Evolutionary conservation across 2,888 invertebrate genomes (phyloP), one percentile per base, ranked within the genome.

Genomic region (Agrotis ipsilon): DNA sequence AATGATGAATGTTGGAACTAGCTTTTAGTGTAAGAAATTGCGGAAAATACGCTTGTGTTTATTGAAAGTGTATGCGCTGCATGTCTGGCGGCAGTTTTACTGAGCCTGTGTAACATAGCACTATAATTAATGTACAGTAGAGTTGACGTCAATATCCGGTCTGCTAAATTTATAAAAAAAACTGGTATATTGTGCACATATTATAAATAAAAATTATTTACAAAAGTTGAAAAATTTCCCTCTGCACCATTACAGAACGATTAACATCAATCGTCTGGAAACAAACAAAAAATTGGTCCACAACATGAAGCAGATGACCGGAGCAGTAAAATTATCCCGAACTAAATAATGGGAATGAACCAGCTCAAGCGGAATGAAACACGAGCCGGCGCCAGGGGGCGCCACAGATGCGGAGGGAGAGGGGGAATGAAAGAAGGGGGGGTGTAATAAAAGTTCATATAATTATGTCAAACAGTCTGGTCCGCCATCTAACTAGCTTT

Each of bases 341-440:
- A 74, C 72, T 75, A 66, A 80, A 75, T 82, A 78, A 82, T 69
- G 72, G 58, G n/a, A 72, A 70, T 73, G 64, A 65, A 78, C 58
- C 75, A 66, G 66, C 69, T 82, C 70, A 48, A 76, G 76, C 72
- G 72, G 74, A 83, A 81, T 70, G 65, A 72, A 82, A 72, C 68
- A 70, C 75, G 71, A 72, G 32, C 48, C 54, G 75, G 78, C 71
- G 82, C 69, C 74, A 63, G n/a, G 48, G 5, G 55, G 9, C 54
- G n/a, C 13, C 43, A 16, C 45, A 19, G 43, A 39, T 11, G 39
- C 39, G 4, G 7, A 6, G 39, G 39, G 32, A 19, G 48, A n/a
- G 32, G 19, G 7, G 21, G 48, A 16, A 3, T 24, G 16, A 14
- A 9, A 14, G 19, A 18, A 21, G 16, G 16, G 24, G 24, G 24